Conservation (phyloP, 2,888 invertebrate genomes). For the Alitta virens region DNA sequence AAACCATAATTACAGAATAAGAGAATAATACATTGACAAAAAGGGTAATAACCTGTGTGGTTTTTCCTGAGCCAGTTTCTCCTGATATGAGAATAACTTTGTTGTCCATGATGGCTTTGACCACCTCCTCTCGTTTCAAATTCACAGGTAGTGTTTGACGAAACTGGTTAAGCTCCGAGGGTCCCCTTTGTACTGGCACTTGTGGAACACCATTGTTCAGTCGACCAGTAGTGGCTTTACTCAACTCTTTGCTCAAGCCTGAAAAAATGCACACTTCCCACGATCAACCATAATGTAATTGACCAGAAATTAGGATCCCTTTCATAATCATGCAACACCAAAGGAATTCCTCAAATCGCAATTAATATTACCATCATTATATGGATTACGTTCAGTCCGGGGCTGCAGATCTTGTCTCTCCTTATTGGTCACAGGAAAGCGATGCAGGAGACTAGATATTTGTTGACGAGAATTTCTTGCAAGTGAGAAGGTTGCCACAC, state of each 20-base stretch:
- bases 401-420: slow-evolving; percentile 72
- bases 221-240: slow-evolving; percentile 65
- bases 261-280: not conserved
- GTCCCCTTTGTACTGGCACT: slow-evolving; percentile 61
- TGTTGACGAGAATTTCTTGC: slow-evolving; percentile 67
- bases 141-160: slow-evolving; percentile 71
- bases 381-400: slow-evolving; percentile 67
- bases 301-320: no score
- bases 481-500: slow-evolving; percentile 62
- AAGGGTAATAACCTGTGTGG: slow-evolving; percentile 71
- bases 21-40: no score
- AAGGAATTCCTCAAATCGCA: no score
- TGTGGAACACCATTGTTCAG: slow-evolving; percentile 70
- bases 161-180: slow-evolving; percentile 47
- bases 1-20: no score
- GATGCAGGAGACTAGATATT: slow-evolving; percentile 65
- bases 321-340: no score
- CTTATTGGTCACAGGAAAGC: slow-evolving; percentile 69
- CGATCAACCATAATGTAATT: no score
- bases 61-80: slow-evolving; percentile 92
- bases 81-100: slow-evolving; percentile 66
- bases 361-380: slow-evolving; percentile 59
- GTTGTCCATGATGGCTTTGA: slow-evolving; percentile 67
- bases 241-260: slow-evolving; percentile 44
- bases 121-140: slow-evolving; percentile 66